These are phyloP conservation scores for Lacanobia oleracea DNA, from an alignment of 2,888 invertebrate species.

Conservation along the genomic window DNA sequence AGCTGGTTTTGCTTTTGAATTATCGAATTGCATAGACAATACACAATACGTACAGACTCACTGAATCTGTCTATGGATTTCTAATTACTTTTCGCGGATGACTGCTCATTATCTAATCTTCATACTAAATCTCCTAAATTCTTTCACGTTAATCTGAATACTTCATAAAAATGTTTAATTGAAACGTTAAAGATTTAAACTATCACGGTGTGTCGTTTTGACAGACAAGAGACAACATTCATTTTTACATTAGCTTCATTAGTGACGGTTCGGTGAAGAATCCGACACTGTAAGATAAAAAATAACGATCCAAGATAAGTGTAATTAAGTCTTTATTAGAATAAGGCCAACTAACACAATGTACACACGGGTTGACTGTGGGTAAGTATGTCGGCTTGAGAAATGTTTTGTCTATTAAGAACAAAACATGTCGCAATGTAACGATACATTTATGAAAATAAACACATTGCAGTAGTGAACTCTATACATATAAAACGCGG, in stretches of 20 bases:
- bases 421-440: background rate
- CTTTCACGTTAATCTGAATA: slow-evolving; percentile 13
- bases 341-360: slow-evolving; percentile 12
- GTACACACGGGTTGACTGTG: slow-evolving; percentile 13
- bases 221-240: slow-evolving; percentile 32
- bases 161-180: slow-evolving; percentile 15
- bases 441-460: too few relatives aligned
- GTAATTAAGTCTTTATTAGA: slow-evolving; percentile 46
- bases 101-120: slow-evolving; percentile 4
- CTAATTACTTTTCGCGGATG: slow-evolving; percentile 6
- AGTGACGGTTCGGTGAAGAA: slow-evolving; percentile 55
- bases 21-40: slow-evolving; percentile 1
- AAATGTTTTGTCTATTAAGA: slow-evolving; percentile 26
- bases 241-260: slow-evolving; percentile 48
- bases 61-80: slow-evolving; percentile 6
- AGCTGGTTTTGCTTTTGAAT: background rate
- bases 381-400: background rate
- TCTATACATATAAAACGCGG: too few relatives aligned
- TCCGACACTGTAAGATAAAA: slow-evolving; percentile 46
- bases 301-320: slow-evolving; percentile 34
- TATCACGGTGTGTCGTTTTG: slow-evolving; percentile 16
- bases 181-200: slow-evolving; percentile 13
- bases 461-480: too few relatives aligned
- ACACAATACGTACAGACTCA: background rate
- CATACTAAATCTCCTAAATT: slow-evolving; percentile 21